Percentiles rank a stretch among this genome's conserved stretches.
These are phyloP conservation scores for Trachelus iudaicus DNA, from an alignment of 2,888 invertebrate species.

Conservation along the genomic window DNA sequence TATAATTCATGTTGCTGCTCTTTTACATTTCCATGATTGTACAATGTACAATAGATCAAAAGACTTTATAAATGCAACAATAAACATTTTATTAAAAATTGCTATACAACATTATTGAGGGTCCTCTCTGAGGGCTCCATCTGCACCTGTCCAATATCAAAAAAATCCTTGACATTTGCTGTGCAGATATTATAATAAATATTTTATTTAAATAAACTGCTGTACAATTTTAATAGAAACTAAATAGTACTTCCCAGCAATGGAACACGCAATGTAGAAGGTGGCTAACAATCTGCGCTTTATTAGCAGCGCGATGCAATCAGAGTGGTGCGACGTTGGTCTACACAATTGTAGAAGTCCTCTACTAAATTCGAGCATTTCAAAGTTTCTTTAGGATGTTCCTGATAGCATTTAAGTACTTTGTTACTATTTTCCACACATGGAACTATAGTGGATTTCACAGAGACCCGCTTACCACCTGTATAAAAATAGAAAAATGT, in stretches of 20 bases:
- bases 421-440: conserved; percentile 70
- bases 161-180: conserved; percentile 12
- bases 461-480: not conserved
- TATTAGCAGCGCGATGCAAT: conserved; percentile 58
- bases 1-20: conserved; percentile 6
- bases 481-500: not conserved
- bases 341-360: conserved; percentile 73
- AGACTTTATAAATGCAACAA: conserved; percentile 18
- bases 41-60: not conserved
- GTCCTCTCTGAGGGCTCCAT: conserved; percentile 15
- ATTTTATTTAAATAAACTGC: conserved; percentile 31
- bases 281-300: conserved; percentile 17
- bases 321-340: conserved; percentile 67
- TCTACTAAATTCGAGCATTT: conserved; percentile 72
- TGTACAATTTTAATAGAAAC: conserved; percentile 22
- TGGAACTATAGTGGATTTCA: conserved; percentile 59
- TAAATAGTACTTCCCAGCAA: conserved; percentile 12
- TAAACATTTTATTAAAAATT: conserved; percentile 23
- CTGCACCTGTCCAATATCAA: conserved; percentile 11
- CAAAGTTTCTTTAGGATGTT: conserved; percentile 71
- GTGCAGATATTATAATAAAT: conserved; percentile 33
- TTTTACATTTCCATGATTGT: not conserved
- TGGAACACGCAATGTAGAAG: conserved; percentile 24
- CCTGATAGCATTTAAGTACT: conserved; percentile 72
- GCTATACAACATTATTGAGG: conserved; percentile 23